Conservation (phyloP, 2,888 invertebrate genomes). For the Marasmarcha lunaedactyla region DNA sequence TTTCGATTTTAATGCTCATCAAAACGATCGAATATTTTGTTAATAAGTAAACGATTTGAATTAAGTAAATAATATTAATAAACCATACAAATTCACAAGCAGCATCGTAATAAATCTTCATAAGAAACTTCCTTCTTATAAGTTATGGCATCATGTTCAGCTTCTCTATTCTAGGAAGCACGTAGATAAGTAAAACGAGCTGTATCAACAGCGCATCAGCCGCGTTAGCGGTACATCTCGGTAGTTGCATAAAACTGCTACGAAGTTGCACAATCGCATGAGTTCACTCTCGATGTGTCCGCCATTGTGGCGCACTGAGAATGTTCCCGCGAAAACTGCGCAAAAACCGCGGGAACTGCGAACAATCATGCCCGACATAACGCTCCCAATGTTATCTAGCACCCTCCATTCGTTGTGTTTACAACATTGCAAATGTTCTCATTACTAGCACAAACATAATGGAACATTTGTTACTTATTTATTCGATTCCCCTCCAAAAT, state of each 20-base stretch:
- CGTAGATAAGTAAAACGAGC: too few species aligned
- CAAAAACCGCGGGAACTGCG: constrained; percentile 67
- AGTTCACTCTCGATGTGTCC: constrained; percentile 59
- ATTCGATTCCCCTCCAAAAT: neutral
- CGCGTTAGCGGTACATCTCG: too few species aligned
- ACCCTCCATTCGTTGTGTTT: constrained; percentile 26
- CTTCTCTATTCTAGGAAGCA: too few species aligned
- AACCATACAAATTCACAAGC: too few species aligned
- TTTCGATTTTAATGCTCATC: too few species aligned
- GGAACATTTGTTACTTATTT: too few species aligned
- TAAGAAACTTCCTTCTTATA: too few species aligned
- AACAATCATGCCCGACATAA: constrained; percentile 65
- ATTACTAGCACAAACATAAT: constrained; percentile 15
- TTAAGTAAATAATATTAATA: too few species aligned
- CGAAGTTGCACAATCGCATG: constrained; percentile 50
- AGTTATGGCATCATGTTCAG: too few species aligned
- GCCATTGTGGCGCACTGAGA: constrained; percentile 65
- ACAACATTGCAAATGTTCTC: constrained; percentile 53
- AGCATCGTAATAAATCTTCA: too few species aligned
- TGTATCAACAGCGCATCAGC: constrained; percentile 53
- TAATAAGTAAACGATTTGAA: too few species aligned
- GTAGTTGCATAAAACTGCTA: constrained; percentile 50
- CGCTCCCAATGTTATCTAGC: constrained; percentile 60
- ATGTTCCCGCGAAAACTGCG: constrained; percentile 60
- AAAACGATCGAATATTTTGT: too few species aligned